phyloP scores from a whole-genome alignment of 1,140 invertebrate genomes.

The Diorhabda elongata region DNA sequence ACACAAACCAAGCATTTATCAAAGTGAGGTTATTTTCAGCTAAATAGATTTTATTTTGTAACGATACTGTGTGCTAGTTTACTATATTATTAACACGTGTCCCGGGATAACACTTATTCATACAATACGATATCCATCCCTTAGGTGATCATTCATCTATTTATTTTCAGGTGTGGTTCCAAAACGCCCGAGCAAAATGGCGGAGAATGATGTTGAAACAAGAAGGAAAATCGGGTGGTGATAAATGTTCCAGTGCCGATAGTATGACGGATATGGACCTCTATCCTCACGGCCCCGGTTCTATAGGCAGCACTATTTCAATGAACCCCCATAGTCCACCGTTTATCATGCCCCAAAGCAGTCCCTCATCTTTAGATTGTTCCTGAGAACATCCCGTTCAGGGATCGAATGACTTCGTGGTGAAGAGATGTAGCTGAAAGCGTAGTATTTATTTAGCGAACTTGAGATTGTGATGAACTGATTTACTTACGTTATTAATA shows the following conservation, averaged over 20 bases:
- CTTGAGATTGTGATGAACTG: constrained; percentile 30
- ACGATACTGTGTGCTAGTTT: too few relatives aligned
- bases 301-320: constrained; percentile 44
- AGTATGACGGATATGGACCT: constrained; percentile 46
- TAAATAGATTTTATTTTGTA: too few relatives aligned
- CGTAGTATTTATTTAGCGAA: constrained; percentile 27
- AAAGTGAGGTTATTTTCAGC: constrained; percentile 23
- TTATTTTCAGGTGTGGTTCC: constrained; percentile 93
- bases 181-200: constrained; percentile 97
- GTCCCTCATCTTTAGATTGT: constrained; percentile 46
- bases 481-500: too few relatives aligned
- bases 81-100: too few relatives aligned
- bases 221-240: constrained; percentile 44
- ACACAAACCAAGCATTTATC: constrained; percentile 35
- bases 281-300: constrained; percentile 43
- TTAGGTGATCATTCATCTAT: constrained; percentile 1
- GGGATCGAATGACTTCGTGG: constrained; percentile 4
- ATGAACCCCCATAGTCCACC: constrained; percentile 45
- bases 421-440: constrained; percentile 9
- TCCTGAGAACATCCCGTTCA: constrained; percentile 34
- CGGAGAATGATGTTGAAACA: constrained; percentile 80
- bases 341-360: constrained; percentile 43
- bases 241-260: constrained; percentile 43
- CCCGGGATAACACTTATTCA: too few relatives aligned
- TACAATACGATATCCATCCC: too few relatives aligned